A percentile compares a stretch with the other conserved stretches of the same genome.
These are phyloP conservation scores for Eutrigla gurnardus DNA, from an alignment of 2,797 vertebrate genomes.

Conservation along the genomic window DNA sequence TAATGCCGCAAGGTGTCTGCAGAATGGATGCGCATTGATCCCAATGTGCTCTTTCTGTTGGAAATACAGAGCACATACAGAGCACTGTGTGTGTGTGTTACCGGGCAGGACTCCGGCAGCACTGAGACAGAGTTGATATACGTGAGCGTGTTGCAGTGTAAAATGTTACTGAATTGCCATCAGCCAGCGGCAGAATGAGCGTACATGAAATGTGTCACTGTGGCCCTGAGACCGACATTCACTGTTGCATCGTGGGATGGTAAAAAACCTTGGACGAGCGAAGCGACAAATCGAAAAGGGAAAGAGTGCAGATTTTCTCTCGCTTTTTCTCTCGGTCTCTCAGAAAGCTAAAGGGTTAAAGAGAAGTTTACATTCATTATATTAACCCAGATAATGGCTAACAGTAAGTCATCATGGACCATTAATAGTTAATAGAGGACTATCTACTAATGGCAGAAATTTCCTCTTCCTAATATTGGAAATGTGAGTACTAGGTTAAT, in stretches of 20 bases:
- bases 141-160: constrained; percentile 45
- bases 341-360: constrained; percentile 69
- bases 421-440: constrained; percentile 79
- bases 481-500: constrained; percentile 61
- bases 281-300: background rate
- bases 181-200: constrained; percentile 45
- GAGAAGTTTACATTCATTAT: constrained; percentile 71
- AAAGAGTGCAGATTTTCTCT: constrained; percentile 27
- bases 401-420: constrained; percentile 72
- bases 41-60: constrained; percentile 48
- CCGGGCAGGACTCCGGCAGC: constrained; percentile 24
- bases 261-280: constrained; percentile 19
- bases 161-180: constrained; percentile 54
- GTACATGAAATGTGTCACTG: constrained; percentile 43
- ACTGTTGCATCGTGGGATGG: constrained; percentile 40
- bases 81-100: constrained; percentile 26
- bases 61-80: constrained; percentile 28
- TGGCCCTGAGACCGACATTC: constrained; percentile 56
- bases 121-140: constrained; percentile 52
- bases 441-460: constrained; percentile 77
- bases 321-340: constrained; percentile 35
- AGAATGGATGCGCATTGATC: constrained; percentile 66
- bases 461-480: constrained; percentile 74
- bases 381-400: constrained; percentile 69
- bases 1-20: constrained; percentile 56